Evolutionary conservation across 2,888 invertebrate species (phyloP).

Genomic region (Cryptosula pallasiana): DNA sequence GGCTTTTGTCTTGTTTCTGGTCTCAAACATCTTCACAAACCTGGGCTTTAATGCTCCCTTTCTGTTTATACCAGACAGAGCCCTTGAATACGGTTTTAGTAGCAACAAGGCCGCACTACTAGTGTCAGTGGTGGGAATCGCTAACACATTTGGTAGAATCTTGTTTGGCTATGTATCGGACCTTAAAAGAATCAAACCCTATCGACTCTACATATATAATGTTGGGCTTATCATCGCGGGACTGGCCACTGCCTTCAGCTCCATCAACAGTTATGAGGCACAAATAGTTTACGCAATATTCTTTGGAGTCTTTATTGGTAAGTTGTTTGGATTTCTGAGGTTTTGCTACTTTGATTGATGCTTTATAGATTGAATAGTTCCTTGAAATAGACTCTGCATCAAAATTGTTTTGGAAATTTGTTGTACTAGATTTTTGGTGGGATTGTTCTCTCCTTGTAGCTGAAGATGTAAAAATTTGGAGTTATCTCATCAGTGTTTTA

Average conservation of each 20-base stretch:
- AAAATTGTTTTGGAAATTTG: too few species aligned
- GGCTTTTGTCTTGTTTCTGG: constrained; percentile 77
- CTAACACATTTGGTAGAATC: constrained; percentile 87
- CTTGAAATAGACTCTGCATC: too few species aligned
- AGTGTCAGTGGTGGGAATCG: constrained; percentile 81
- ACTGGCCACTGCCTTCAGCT: constrained; percentile 73
- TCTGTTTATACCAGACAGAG: constrained; percentile 73
- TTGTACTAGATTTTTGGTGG: too few species aligned
- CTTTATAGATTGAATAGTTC: too few species aligned
- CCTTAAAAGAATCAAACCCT: constrained; percentile 65
- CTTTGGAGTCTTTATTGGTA: constrained; percentile 51
- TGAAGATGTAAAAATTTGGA: too few species aligned
- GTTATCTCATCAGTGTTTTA: too few species aligned
- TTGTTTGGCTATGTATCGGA: constrained; percentile 54
- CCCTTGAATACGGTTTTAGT: constrained; percentile 49
- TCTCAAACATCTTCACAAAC: constrained; percentile 89
- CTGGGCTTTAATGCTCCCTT: constrained; percentile 89
- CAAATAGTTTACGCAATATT: constrained; percentile 67
- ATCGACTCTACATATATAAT: constrained; percentile 80
- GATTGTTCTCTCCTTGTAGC: too few species aligned
- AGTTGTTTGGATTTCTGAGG: constrained; percentile 27
- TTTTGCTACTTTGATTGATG: too few species aligned
- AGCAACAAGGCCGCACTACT: constrained; percentile 62
- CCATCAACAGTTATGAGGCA: constrained; percentile 68
- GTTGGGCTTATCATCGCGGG: constrained; percentile 81